Percentiles rank a stretch among this genome's conserved stretches.
These are phyloP conservation scores for Ceratotherium simum DNA, from an alignment of 2,113 vertebrate species.

Conservation along the genomic window DNA sequence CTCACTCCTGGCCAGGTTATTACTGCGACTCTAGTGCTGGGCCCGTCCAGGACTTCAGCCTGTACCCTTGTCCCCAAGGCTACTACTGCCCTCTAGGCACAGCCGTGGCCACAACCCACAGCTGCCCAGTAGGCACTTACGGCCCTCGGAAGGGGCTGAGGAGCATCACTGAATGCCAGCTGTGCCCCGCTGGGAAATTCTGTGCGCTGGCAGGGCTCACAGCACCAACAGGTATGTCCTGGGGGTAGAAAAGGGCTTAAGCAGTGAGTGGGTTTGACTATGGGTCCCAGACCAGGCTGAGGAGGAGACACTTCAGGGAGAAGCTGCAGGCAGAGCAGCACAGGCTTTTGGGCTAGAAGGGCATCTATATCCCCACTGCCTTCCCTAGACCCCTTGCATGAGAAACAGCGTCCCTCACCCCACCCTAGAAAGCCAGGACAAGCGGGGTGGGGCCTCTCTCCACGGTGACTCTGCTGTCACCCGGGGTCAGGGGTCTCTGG, in stretches of 20 bases:
- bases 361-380: neutral
- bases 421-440: neutral
- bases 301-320: neutral
- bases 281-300: neutral
- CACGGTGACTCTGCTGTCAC: neutral
- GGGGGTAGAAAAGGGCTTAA: neutral
- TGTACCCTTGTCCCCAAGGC: constrained; percentile 90
- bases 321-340: neutral
- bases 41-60: constrained; percentile 85
- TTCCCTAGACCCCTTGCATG: neutral
- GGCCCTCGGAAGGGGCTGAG: constrained; percentile 84
- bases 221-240: constrained; percentile 90
- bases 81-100: constrained; percentile 94
- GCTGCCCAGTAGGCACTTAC: constrained; percentile 92
- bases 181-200: constrained; percentile 92
- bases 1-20: constrained; percentile 87
- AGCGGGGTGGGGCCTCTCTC: neutral
- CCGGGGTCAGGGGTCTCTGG: neutral
- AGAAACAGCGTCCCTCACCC: neutral
- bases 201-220: constrained; percentile 89
- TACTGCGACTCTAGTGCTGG: constrained; percentile 90
- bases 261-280: neutral
- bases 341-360: neutral
- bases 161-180: constrained; percentile 85
- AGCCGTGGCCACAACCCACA: constrained; percentile 86